A percentile compares a stretch with the other conserved stretches of the same genome.
Conservation (phyloP, 1,140 invertebrate genomes). For the Radopholus similis region DNA sequence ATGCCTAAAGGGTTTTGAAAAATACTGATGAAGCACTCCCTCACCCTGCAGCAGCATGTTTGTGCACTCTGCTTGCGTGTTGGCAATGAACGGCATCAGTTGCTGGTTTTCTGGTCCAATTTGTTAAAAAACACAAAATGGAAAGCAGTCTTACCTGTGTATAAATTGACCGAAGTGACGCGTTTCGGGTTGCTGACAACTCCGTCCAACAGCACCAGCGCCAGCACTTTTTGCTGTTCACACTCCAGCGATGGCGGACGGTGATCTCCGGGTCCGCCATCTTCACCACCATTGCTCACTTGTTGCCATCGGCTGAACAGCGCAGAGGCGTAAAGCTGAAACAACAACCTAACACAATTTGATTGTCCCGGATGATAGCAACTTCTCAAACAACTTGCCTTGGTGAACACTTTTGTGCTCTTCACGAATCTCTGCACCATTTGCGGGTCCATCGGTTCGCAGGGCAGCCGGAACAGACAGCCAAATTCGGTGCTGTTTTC, state of each 20-base stretch:
- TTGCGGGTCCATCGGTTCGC: background rate
- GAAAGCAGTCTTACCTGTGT: background rate
- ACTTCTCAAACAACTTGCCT: no score
- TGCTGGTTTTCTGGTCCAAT: slow-evolving; percentile 26
- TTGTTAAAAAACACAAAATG: background rate
- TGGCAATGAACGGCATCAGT: slow-evolving; percentile 22
- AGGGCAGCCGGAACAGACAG: background rate
- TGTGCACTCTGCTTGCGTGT: slow-evolving; percentile 37
- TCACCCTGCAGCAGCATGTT: slow-evolving; percentile 45
- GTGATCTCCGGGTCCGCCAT: background rate
- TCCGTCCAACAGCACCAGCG: background rate
- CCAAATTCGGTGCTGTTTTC: background rate
- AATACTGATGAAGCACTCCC: background rate
- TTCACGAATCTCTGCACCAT: background rate
- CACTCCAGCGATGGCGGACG: background rate
- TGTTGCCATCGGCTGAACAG: background rate
- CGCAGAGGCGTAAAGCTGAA: background rate
- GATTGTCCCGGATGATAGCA: background rate
- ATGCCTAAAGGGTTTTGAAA: background rate
- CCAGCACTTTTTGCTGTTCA: background rate
- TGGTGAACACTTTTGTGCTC: background rate
- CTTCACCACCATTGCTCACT: no score
- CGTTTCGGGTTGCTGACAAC: background rate
- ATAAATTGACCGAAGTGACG: background rate
- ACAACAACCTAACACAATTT: background rate